Conservation (phyloP, 2,113 vertebrate species). For the Sinocyclocheilus maitianheensis region DNA sequence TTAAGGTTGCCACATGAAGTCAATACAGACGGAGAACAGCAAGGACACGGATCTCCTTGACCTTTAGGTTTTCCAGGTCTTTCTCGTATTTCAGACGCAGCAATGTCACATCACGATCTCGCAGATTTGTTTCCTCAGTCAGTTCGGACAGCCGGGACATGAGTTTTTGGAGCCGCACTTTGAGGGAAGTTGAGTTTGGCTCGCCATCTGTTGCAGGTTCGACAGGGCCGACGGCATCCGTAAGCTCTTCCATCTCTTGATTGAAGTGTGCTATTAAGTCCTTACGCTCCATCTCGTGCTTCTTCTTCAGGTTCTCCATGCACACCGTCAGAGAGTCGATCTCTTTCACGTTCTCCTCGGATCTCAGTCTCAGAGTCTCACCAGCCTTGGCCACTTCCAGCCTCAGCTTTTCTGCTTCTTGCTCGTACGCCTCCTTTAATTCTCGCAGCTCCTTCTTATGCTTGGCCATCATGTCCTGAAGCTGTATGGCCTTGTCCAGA, state of each 20-base stretch:
- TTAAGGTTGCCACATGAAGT: constrained; percentile 76
- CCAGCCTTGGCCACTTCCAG: constrained; percentile 63
- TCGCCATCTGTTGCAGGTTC: constrained; percentile 20
- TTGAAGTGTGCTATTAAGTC: constrained; percentile 66
- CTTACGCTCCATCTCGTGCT: constrained; percentile 69
- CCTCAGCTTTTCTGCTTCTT: constrained; percentile 69
- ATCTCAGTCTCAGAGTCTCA: constrained; percentile 65
- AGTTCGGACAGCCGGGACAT: constrained; percentile 70
- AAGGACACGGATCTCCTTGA: constrained; percentile 76
- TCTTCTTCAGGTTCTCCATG: constrained; percentile 76
- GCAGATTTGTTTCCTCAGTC: constrained; percentile 72
- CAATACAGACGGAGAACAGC: constrained; percentile 74
- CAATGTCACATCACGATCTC: constrained; percentile 63
- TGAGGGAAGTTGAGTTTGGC: constrained; percentile 51
- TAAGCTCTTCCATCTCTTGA: constrained; percentile 71
- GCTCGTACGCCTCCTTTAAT: constrained; percentile 70
- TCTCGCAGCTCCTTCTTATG: constrained; percentile 73
- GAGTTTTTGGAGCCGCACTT: constrained; percentile 73
- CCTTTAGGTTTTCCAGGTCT: constrained; percentile 83
- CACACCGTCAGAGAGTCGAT: constrained; percentile 70
- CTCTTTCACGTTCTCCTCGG: constrained; percentile 75
- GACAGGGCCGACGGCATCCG: constrained; percentile 49
- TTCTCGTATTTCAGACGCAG: constrained; percentile 80
- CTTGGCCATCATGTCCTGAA: constrained; percentile 69
- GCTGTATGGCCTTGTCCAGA: constrained; percentile 67